phyloP scores from a whole-genome alignment of 2,797 vertebrate species.

The Triplophysa yarkandensis region DNA sequence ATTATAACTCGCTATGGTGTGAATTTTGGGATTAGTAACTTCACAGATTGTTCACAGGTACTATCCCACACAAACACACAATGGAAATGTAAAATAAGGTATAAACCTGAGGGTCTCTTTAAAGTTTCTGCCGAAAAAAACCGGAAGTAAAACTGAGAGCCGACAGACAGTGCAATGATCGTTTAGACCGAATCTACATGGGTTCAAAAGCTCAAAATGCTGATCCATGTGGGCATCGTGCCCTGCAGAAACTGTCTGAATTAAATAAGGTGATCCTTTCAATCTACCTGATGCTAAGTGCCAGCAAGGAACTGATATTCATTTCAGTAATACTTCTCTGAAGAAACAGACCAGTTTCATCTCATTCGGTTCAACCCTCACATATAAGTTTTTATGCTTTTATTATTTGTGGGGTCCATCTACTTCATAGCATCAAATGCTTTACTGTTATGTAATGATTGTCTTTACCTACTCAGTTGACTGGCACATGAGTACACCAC shows the following conservation, averaged over 20 bases:
- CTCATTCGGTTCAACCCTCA: not conserved
- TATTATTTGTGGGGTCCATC: slow-evolving; percentile 1
- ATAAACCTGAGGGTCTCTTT: no score
- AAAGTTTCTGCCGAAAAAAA: no score
- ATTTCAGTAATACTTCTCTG: slow-evolving; percentile 17
- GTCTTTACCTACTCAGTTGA: slow-evolving; percentile 16
- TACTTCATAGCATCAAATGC: not conserved
- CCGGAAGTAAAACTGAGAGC: no score
- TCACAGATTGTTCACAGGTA: no score
- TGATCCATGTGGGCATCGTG: not conserved
- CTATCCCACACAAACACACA: no score
- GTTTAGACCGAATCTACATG: no score
- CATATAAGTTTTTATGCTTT: not conserved
- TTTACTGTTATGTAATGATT: slow-evolving; percentile 34
- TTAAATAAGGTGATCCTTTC: slow-evolving; percentile 4
- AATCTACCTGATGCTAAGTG: slow-evolving; percentile 21
- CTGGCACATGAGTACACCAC: slow-evolving; percentile 29
- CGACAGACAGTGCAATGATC: no score
- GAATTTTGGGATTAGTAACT: no score
- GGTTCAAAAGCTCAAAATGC: no score
- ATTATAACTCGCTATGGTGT: no score
- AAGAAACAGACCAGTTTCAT: not conserved
- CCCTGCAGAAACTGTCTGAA: not conserved
- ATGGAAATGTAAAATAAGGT: no score
- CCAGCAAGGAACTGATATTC: slow-evolving; percentile 12